Percentiles rank a stretch among this genome's conserved stretches.
phyloP scores from a whole-genome alignment of 2,113 vertebrate genomes.

The Heloderma charlesbogerti region DNA sequence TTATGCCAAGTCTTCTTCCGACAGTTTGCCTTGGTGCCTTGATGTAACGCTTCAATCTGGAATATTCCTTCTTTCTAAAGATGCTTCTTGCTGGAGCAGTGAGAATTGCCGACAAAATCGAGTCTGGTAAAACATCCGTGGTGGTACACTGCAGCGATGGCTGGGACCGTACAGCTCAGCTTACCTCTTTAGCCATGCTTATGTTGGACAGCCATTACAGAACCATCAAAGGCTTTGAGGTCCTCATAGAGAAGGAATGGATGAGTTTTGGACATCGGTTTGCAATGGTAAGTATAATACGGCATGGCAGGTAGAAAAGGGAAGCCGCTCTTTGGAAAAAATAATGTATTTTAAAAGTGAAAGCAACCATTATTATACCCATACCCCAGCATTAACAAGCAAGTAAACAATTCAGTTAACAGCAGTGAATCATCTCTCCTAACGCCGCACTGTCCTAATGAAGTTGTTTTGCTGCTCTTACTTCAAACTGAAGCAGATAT shows the following conservation, averaged over 20 bases:
- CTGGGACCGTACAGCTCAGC: slow-evolving; percentile 95
- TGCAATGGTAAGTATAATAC: slow-evolving; percentile 84
- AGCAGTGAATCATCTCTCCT: neutral
- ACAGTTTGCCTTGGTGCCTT: neutral
- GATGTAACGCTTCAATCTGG: neutral
- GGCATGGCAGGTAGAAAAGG: neutral
- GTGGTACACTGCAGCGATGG: slow-evolving; percentile 97
- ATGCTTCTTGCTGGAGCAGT: slow-evolving; percentile 91
- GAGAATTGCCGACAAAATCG: slow-evolving; percentile 91
- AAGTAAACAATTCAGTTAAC: neutral
- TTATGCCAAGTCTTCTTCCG: neutral
- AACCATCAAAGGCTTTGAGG: slow-evolving; percentile 93
- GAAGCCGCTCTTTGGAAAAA: too few species aligned
- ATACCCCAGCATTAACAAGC: too few species aligned
- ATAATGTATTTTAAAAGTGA: too few species aligned
- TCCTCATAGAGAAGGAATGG: slow-evolving; percentile 97
- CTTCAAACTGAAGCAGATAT: neutral
- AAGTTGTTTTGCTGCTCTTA: neutral
- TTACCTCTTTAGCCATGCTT: slow-evolving; percentile 93
- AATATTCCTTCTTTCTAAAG: slow-evolving; percentile 71
- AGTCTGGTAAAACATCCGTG: slow-evolving; percentile 93
- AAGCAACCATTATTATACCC: too few species aligned
- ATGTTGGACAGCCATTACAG: slow-evolving; percentile 96
- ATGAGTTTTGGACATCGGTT: slow-evolving; percentile 96
- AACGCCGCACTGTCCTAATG: neutral